Base-by-base conservation (phyloP, 2,888 invertebrate species). In the Tenthredo mesomela region DNA sequence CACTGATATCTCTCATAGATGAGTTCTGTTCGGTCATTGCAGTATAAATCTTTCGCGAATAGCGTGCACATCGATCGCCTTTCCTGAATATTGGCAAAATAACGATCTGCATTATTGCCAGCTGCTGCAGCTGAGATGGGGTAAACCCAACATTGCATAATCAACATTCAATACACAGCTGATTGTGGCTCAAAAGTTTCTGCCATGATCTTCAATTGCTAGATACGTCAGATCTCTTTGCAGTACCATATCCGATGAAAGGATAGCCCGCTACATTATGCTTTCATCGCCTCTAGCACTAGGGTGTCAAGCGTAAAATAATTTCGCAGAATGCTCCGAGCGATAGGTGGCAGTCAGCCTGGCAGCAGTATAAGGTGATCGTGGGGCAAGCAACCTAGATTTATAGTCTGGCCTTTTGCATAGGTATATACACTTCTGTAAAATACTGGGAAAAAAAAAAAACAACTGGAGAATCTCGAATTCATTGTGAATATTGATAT, bases 271-370 rank as follows among this genome's bases (percentile, higher is more conserved):
- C 43, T 75, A 33, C 9, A 50, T 50, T 50, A 54, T 54, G 54
- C 50, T 77, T 77, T 77, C 54, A 77, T 77, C 54, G 77, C 77
- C 50, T 77, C 77, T 54, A 54, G 77, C 47, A 33, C 77, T 77
- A 25, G 50, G 54, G 77, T 54, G 29, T 77, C 47, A 54, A 77
- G 77, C 18, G 50, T 50, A 37, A 58, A 80, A 80, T 80, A 80
- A 80, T 58, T 25, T 65, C 40, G 43, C 80, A 61, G 61, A 65
- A 61, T 65, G 61, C 80, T 61, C 6, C 61, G 37, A 61, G 80
- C 80, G 58, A 61, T 80, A 37, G 80, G 40, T 61, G 65, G 61
- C 65, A 80, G 58, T 61, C 61, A 61, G 61, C 58, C 61, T 61
- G 80, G 43, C 40, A 61, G 50, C 54, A 29, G 47, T 54, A 54